Evolutionary conservation across 1,140 invertebrate genomes (phyloP), one percentile per base, ranked within the genome.

Genomic region (Spodoptera litura): DNA sequence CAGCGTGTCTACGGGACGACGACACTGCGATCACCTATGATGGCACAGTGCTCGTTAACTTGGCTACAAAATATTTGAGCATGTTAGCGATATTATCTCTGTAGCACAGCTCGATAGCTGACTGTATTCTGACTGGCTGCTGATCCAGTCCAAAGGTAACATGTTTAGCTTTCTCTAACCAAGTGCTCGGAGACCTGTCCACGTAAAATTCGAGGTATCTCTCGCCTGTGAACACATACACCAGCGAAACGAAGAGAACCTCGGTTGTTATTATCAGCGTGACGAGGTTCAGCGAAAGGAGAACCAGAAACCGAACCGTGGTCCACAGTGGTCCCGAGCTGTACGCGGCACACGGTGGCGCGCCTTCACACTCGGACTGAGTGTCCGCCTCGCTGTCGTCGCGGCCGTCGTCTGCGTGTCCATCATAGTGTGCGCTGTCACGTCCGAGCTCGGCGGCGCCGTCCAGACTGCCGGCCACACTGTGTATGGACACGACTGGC

Each of bases 401-500:
- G 31, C n/a, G 38, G 1, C 38, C 6, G 38, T 44, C 38, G 38
- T 44, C 38, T 44, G 38, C 38, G 4, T 44, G 4, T 44, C 5
- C 38, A 44, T 10, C 6, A 44, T 6, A 44, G n/a, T 12, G 31
- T 12, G 49, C 49, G 64, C 9, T 15, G 25, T 38, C 49, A 52
- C n/a, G 76, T 61, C 9, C 38, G 38, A 0, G 38, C 2, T 83
- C 49, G 38, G 49, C 71, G 4, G 81, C 85, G 4, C 73, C 70
- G 66, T 78, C 59, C 13, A 83, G 10, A 1, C 86, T 78, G 20
- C 90, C 90, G 51, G 84, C 71, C 3, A 89, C 51, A 52, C 86
- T 91, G 61, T 88, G 87, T 13, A 94, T 90, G 3, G 92, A 91
- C n/a, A 92, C 85, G 12, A 82, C 83, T 44, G 83, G 61, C 0